Evolutionary conservation across 2,888 invertebrate genomes (phyloP), one percentile per base, ranked within the genome.

Genomic region (Limenitis camilla): DNA sequence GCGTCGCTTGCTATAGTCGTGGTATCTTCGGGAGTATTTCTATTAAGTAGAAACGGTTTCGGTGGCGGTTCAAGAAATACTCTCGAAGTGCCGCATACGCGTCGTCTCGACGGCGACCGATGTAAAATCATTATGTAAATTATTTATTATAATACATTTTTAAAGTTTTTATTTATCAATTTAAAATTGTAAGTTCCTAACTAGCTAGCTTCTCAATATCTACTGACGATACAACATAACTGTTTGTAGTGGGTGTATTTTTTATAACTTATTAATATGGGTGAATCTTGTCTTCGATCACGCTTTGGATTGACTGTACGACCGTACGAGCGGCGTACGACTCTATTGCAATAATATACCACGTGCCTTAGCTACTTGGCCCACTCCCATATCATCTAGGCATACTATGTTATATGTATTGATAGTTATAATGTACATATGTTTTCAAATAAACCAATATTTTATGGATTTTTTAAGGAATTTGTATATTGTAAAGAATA

Each of bases 401-500:
- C 78, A 72, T 80, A 77, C 71, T 72, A 74, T 73, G 72, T 79
- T 72, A 76, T 81, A 82, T 78, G 79, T 82, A 85, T 82, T 78
- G 74, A 76, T 80, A 81, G 75, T 80, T 78, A 81, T 81, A 82
- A 78, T 85, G 85, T 86, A 86, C 81, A 86, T 87, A 88, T 79
- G 80, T 85, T 83, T 87, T 83, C 67, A 80, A 82, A 81, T 81
- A 81, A 81, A 83, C 80, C 81, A 81, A 85, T 88, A 88, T 86
- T 87, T 82, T 87, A 88, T 87, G 84, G 83, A 84, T 81, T 79
- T 81, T 85, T 81, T 85, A 80, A 87, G 81, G 79, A 81, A 83
- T 81, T 86, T 88, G 88, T 88, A 88, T 86, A 88, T 88, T 88
- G 88, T 88, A 88, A 82, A 88, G 85, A 86, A 80, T 85, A 85